A percentile compares a stretch with the other conserved stretches of the same genome.
phyloP scores from a whole-genome alignment of 2,888 invertebrate species.

The Tanypteryx hageni region DNA sequence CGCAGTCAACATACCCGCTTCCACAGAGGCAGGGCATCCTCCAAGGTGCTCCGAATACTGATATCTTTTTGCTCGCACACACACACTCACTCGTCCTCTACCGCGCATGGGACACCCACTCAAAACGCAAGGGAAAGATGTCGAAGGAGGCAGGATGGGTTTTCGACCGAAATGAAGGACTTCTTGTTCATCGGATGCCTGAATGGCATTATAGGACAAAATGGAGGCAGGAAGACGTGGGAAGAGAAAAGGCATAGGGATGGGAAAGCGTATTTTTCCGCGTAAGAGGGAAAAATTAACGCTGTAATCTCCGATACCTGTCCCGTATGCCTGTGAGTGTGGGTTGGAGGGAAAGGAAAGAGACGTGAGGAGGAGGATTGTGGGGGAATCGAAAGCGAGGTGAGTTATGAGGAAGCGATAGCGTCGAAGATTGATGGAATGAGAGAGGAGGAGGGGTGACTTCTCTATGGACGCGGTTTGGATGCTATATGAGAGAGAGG shows the following conservation, averaged over 20 bases:
- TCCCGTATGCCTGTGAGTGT: no score
- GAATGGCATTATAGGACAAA: not conserved
- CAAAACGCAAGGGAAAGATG: not conserved
- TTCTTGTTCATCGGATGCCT: constrained; percentile 10
- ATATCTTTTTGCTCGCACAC: not conserved
- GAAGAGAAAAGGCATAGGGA: not conserved
- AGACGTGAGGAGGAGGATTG: no score
- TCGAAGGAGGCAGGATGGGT: not conserved
- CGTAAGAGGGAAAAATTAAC: not conserved
- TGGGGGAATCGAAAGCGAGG: not conserved
- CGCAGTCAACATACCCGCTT: no score
- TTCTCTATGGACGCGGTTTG: not conserved
- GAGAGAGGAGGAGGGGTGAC: no score
- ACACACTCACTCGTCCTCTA: no score
- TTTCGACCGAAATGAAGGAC: not conserved
- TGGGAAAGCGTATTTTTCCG: not conserved
- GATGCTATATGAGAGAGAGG: not conserved
- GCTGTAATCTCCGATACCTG: not conserved
- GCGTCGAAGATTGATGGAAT: not conserved
- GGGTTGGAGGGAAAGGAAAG: not conserved
- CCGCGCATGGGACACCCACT: not conserved
- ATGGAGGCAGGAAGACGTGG: not conserved
- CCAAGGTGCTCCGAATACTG: not conserved
- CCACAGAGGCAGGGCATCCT: no score
- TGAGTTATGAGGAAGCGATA: constrained; percentile 28